Evolutionary conservation across 2,888 invertebrate species (phyloP).

Genomic region (Bombylius discolor): DNA sequence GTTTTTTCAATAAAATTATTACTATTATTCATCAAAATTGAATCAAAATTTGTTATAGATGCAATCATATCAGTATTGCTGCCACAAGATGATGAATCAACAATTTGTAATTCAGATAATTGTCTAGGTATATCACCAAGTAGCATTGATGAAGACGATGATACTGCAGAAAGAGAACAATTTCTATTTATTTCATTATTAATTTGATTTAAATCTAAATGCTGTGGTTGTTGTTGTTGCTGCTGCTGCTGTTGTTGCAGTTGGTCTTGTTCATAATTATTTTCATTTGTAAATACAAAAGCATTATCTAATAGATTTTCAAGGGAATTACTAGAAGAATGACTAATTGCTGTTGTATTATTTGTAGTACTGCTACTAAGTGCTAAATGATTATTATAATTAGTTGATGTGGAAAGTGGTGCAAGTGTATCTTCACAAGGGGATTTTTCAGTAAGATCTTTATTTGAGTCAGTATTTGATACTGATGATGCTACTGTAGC

Average conservation of each 20-base stretch:
- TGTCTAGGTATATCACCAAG: conserved; percentile 13
- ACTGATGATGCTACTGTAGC: not conserved
- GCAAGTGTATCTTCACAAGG: conserved; percentile 14
- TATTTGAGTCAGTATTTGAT: conserved; percentile 16
- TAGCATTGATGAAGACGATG: not conserved
- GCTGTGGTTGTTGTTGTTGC: conserved; percentile 14
- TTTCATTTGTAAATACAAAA: conserved; percentile 2
- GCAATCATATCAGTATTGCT: conserved; percentile 3
- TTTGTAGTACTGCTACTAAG: not conserved
- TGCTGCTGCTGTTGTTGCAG: conserved; percentile 14
- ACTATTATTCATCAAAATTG: conserved; percentile 17
- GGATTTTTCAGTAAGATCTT: conserved; percentile 14
- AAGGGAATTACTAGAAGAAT: not conserved
- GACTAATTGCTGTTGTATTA: not conserved
- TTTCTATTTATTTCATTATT: conserved; percentile 5
- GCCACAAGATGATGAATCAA: conserved; percentile 17
- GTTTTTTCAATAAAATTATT: conserved; percentile 20
- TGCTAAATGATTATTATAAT: not conserved
- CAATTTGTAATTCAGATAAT: conserved; percentile 21
- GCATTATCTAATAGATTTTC: conserved; percentile 4
- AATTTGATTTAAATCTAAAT: conserved; percentile 18
- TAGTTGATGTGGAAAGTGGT: not conserved
- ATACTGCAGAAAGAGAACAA: conserved; percentile 5
- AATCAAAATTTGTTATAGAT: conserved; percentile 17
- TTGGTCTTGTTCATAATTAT: conserved; percentile 15